Evolutionary conservation across 1,140 invertebrate species (phyloP), one percentile per base, ranked within the genome.

Genomic region (Brachionus plicatilis): DNA sequence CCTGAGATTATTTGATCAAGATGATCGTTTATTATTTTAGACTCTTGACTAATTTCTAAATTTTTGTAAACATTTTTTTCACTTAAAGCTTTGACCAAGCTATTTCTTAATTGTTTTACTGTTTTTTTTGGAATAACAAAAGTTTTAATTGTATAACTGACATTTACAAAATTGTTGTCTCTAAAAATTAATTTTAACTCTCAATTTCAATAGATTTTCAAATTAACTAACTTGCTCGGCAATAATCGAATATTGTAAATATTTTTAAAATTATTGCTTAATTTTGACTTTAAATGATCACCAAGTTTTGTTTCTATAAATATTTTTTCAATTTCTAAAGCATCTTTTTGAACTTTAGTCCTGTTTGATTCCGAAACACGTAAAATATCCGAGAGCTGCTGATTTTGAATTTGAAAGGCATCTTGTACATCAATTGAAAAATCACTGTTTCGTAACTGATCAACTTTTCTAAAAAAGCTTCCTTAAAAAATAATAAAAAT

Each of bases 371-470:
- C n/a, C 17, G 76, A 17, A 8, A 45, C n/a, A 14, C 11, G 12
- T 12, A 80, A 37, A 24, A 80, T 53, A 33, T 65, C 47, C 0
- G 9, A 56, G 6, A 80, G 17, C 33, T 80, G 47, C 4, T 9
- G 12, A 80, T 50, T 80, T 27, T 80, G 45, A 41, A 80, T 27
- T 53, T 80, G 43, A 12, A 80, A 53, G 24, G 50, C 76, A 56
- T 65, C 50, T 80, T 41, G 76, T 3, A 80, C 76, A 80, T 80
- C 76, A 53, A 80, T 29, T n/a, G 76, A 80, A 80, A 80, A 80
- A 72, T 72, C 68, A 12, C 33, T 43, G 17, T 72, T 72, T 43
- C 33, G 11, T 41, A 72, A 5, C 17, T 41, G 33, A 24, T 72
- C 68, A 20, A 72, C 41, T 41, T 72, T 41, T 41, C 37, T 41